Evolutionary conservation across 92 coral and sea anemone species (phyloP).

Genomic region (Paragorgia papillata): DNA sequence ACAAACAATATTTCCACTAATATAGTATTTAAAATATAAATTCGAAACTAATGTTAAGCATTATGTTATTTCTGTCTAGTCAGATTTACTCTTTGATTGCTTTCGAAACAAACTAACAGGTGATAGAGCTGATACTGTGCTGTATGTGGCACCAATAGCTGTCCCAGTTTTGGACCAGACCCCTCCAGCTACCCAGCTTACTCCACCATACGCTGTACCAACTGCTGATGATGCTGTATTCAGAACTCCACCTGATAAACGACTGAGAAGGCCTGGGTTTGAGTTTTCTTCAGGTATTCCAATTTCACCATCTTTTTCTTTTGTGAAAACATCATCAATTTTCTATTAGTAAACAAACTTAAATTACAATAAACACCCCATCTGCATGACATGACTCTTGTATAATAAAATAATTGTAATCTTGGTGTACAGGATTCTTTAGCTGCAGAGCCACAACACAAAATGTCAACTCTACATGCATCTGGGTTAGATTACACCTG

Average conservation of each 20-base stretch:
- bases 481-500: no score
- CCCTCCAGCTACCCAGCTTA: conserved; percentile 96
- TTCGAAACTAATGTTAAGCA: no score
- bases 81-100: conserved; percentile 81
- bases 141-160: conserved; percentile 50
- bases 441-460: no score
- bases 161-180: conserved; percentile 84
- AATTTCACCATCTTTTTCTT: conserved; percentile 29
- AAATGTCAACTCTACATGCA: no score
- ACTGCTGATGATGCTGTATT: conserved; percentile 85
- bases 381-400: no score
- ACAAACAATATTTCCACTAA: no score
- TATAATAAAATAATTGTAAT: no score
- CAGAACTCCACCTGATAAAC: conserved; percentile 89
- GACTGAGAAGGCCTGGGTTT: conserved; percentile 71
- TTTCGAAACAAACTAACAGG: conserved; percentile 83
- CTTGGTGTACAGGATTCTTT: no score
- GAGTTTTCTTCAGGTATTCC: conserved; percentile 21
- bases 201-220: conserved; percentile 74
- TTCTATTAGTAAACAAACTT: conserved; percentile 20
- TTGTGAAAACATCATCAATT: conserved; percentile 25
- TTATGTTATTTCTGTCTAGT: conserved; percentile 38
- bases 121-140: conserved; percentile 40
- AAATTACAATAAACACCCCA: not conserved
- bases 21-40: no score